phyloP scores from a whole-genome alignment of 2,888 invertebrate genomes.

The Diogma glabrata region DNA sequence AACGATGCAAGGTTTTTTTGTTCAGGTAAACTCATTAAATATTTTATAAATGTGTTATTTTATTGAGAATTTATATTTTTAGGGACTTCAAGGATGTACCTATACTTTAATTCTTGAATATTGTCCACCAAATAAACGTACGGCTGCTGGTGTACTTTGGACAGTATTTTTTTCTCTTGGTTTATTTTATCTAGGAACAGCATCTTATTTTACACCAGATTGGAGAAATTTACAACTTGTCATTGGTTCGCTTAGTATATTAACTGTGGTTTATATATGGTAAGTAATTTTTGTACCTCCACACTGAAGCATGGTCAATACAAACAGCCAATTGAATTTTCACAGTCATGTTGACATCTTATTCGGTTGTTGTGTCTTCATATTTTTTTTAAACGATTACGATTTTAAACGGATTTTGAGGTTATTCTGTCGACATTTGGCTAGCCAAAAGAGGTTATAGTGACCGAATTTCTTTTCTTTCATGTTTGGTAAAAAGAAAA shows the following conservation, averaged over 20 bases:
- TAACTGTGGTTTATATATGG: conserved; percentile 36
- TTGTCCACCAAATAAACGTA: conserved; percentile 36
- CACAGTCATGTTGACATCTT: neutral
- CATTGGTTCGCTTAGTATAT: conserved; percentile 37
- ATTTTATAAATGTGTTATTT: no score
- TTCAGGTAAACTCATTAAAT: conserved; percentile 30
- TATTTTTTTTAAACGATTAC: no score
- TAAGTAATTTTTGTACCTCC: conserved; percentile 19
- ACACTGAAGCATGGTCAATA: no score
- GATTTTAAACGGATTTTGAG: no score
- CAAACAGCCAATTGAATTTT: neutral
- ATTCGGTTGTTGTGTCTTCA: no score
- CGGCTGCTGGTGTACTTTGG: conserved; percentile 37
- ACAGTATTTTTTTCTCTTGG: conserved; percentile 39
- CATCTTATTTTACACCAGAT: conserved; percentile 37
- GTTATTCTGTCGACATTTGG: no score
- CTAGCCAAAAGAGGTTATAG: no score
- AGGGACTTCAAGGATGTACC: conserved; percentile 38
- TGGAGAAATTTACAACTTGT: conserved; percentile 42
- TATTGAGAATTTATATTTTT: conserved; percentile 1
- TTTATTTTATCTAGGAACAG: conserved; percentile 34
- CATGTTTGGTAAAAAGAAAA: no score
- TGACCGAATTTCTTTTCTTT: no score
- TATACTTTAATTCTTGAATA: conserved; percentile 40
- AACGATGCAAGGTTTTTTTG: conserved; percentile 36